These are phyloP conservation scores for Sclerodermus sp. DNA, from an alignment of 2,888 invertebrate genomes.

Conservation along the genomic window DNA sequence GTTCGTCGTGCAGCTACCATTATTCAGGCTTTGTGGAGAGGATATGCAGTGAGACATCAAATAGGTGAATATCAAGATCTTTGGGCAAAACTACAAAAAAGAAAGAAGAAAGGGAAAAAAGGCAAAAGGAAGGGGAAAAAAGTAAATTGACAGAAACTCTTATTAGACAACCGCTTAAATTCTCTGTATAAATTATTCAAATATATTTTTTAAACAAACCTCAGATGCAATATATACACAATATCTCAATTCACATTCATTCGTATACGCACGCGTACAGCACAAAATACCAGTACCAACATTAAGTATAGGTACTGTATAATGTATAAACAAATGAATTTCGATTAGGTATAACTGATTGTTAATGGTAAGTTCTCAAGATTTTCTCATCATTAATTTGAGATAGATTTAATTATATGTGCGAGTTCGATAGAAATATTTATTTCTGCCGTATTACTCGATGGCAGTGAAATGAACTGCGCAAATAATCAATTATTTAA, in stretches of 20 bases:
- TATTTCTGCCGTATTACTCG: too few relatives aligned
- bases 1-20: slow-evolving; percentile 36
- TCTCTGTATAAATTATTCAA: slow-evolving; percentile 54
- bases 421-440: too few relatives aligned
- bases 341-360: too few relatives aligned
- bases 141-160: neutral
- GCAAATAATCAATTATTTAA: too few relatives aligned
- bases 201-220: slow-evolving; percentile 56
- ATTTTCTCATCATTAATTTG: too few relatives aligned
- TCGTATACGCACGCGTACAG: slow-evolving; percentile 41
- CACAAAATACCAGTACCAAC: slow-evolving; percentile 19
- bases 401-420: too few relatives aligned
- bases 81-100: slow-evolving; percentile 20
- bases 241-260: slow-evolving; percentile 43
- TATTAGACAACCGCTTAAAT: neutral
- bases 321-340: too few relatives aligned
- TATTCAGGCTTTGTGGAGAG: slow-evolving; percentile 43
- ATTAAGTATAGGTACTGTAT: neutral
- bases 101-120: slow-evolving; percentile 14
- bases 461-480: too few relatives aligned
- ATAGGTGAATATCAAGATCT: slow-evolving; percentile 36
- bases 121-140: slow-evolving; percentile 10
- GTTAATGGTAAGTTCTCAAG: too few relatives aligned
- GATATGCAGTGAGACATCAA: slow-evolving; percentile 43
- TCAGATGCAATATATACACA: slow-evolving; percentile 54